Conservation (phyloP, 2,888 invertebrate genomes). For the Byasa hedistus region DNA sequence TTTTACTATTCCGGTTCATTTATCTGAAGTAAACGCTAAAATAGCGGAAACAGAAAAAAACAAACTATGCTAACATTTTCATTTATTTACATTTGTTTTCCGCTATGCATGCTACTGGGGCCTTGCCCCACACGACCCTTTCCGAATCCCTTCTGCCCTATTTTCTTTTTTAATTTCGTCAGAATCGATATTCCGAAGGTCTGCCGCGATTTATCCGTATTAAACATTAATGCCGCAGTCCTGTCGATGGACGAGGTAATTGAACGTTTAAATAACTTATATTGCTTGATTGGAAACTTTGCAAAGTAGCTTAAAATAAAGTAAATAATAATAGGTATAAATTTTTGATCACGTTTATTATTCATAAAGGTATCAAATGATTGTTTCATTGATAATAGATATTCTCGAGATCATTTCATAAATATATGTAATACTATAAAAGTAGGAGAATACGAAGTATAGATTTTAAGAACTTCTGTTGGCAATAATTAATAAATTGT, state of each 20-base stretch:
- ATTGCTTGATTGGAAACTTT: not conserved
- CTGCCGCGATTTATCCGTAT: slow-evolving; percentile 47
- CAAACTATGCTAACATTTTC: slow-evolving; percentile 3
- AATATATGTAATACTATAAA: too few relatives aligned
- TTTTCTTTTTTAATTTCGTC: slow-evolving; percentile 60
- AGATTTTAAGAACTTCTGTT: too few relatives aligned
- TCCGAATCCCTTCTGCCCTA: slow-evolving; percentile 51
- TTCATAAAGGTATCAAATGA: too few relatives aligned
- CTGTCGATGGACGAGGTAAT: slow-evolving; percentile 22
- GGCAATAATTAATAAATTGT: too few relatives aligned
- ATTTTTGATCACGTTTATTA: too few relatives aligned
- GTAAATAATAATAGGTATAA: not conserved
- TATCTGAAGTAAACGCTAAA: not conserved
- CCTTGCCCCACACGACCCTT: slow-evolving; percentile 46
- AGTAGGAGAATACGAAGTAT: too few relatives aligned
- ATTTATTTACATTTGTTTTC: slow-evolving; percentile 26
- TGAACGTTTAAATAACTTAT: slow-evolving; percentile 23
- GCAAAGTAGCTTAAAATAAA: not conserved
- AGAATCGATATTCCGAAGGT: slow-evolving; percentile 64
- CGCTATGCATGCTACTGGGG: slow-evolving; percentile 36
- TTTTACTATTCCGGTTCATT: too few relatives aligned
- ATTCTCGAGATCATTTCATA: too few relatives aligned
- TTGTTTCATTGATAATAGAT: too few relatives aligned
- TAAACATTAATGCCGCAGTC: slow-evolving; percentile 43
- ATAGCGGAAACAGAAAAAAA: not conserved